Conservation (phyloP, 1,140 invertebrate genomes). For the Papilio glaucus region DNA sequence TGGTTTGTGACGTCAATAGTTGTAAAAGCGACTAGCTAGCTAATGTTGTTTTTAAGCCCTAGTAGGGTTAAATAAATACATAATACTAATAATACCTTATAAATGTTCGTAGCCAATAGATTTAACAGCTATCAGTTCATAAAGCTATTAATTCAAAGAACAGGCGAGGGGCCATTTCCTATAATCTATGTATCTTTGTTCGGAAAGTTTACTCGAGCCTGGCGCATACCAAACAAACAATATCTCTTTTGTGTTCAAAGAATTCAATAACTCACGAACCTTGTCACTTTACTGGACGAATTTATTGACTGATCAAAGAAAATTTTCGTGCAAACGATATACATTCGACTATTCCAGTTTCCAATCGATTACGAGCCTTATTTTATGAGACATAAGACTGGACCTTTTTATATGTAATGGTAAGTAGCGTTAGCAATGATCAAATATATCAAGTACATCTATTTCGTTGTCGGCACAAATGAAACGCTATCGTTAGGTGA, state of each 20-base stretch:
- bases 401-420: background rate
- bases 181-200: conserved; percentile 33
- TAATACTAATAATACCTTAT: no score
- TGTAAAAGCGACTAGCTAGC: no score
- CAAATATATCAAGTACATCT: conserved; percentile 41
- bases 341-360: conserved; percentile 7
- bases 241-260: conserved; percentile 41
- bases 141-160: conserved; percentile 26
- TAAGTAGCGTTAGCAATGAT: conserved; percentile 9
- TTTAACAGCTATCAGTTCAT: background rate
- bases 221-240: conserved; percentile 29
- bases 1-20: no score
- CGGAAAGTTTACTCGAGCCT: background rate
- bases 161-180: background rate
- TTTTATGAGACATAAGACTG: background rate
- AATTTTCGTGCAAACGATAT: conserved; percentile 37
- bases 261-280: conserved; percentile 43
- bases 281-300: conserved; percentile 44
- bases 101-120: background rate
- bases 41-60: no score
- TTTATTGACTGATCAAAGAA: conserved; percentile 54
- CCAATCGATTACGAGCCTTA: background rate
- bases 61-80: no score
- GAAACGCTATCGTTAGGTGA: conserved; percentile 45
- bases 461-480: conserved; percentile 41